Conservation (phyloP, 2,888 invertebrate genomes). For the Chesias legatella region DNA sequence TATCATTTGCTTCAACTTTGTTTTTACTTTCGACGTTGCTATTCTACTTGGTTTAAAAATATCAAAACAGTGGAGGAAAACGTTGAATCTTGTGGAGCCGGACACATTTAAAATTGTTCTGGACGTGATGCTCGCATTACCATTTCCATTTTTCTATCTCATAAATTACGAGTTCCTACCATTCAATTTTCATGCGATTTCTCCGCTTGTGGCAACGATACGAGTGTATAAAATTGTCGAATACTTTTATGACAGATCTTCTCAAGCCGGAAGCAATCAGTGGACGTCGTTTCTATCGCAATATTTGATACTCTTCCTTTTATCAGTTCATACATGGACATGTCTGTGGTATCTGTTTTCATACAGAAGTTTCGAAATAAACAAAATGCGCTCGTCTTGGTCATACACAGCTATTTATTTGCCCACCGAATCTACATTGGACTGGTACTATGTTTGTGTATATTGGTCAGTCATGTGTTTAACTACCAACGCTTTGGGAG, state of each 20-base stretch:
- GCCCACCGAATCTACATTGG: conserved; percentile 57
- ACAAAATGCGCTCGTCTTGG: conserved; percentile 61
- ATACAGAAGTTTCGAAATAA: conserved; percentile 55
- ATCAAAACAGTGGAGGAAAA: conserved; percentile 67
- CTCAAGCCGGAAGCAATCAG: conserved; percentile 71
- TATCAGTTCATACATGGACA: conserved; percentile 70
- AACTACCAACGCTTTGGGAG: conserved; percentile 70
- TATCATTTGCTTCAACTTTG: conserved; percentile 52
- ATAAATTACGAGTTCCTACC: conserved; percentile 29
- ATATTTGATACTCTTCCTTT: conserved; percentile 63
- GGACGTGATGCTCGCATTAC: conserved; percentile 58
- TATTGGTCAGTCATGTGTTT: conserved; percentile 74
- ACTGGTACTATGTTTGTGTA: conserved; percentile 71
- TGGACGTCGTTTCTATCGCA: conserved; percentile 73
- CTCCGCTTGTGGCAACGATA: conserved; percentile 59
- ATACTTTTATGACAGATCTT: conserved; percentile 65
- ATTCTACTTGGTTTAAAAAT: conserved; percentile 63
- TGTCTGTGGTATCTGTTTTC: conserved; percentile 72
- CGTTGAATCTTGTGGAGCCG: conserved; percentile 69
- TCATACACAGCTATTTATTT: conserved; percentile 55
- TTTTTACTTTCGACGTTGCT: conserved; percentile 58
- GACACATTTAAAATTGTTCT: conserved; percentile 51
- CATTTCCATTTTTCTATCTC: conserved; percentile 61
- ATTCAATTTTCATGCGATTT: conserved; percentile 55
- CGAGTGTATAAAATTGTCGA: conserved; percentile 65